Evolutionary conservation across 2,113 vertebrate species (phyloP).

Genomic region (Datnioides undecimradiatus): DNA sequence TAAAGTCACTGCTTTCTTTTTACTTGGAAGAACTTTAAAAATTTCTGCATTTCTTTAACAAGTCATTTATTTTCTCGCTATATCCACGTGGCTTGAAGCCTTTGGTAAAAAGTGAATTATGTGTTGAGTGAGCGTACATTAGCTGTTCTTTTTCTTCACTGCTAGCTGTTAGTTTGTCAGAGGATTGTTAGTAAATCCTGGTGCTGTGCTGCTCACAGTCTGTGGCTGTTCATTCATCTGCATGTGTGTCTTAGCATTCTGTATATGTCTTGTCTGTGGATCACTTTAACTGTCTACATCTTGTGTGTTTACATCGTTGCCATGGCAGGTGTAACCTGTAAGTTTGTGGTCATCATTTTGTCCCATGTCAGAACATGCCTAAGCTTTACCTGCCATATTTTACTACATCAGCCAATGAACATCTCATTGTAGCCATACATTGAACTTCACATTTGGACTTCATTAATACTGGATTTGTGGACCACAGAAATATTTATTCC

Average conservation of each 20-base stretch:
- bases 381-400: neutral
- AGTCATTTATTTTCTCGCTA: neutral
- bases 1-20: neutral
- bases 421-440: neutral
- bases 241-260: conserved; percentile 39
- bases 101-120: neutral
- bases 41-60: neutral
- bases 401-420: neutral
- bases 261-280: conserved; percentile 24
- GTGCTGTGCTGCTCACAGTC: neutral
- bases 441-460: neutral
- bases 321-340: conserved; percentile 52
- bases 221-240: conserved; percentile 32
- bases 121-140: neutral
- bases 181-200: conserved; percentile 58
- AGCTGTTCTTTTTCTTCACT: neutral
- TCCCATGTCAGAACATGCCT: neutral
- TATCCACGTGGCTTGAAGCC: neutral
- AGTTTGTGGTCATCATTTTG: neutral
- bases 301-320: conserved; percentile 10
- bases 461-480: neutral
- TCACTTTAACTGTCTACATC: conserved; percentile 3
- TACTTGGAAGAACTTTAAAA: neutral
- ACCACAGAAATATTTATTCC: neutral
- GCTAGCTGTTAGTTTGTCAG: conserved; percentile 18